Percentiles rank a stretch among this genome's conserved stretches.
phyloP scores from a whole-genome alignment of 1,140 invertebrate species.

The Drosophila leontia region DNA sequence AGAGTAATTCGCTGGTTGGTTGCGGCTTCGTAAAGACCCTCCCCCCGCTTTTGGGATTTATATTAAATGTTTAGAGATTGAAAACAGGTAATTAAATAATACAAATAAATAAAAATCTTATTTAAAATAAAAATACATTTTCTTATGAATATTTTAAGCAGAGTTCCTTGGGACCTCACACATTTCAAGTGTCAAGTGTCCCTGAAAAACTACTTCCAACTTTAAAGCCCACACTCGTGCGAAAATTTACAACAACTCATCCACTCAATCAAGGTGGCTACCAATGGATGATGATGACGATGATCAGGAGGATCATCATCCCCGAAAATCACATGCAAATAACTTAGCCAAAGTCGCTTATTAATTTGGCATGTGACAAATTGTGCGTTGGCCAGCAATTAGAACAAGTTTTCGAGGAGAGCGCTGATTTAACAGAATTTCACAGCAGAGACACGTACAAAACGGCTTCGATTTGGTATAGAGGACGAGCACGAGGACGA shows the following conservation, averaged over 20 bases:
- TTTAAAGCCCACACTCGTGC: slow-evolving; percentile 5
- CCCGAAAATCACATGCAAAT: slow-evolving; percentile 48
- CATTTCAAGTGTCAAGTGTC: slow-evolving; percentile 31
- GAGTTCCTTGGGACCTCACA: slow-evolving; percentile 19
- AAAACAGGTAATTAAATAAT: slow-evolving; percentile 41
- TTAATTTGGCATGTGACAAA: slow-evolving; percentile 83
- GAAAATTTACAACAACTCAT: slow-evolving; percentile 33
- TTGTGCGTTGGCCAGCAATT: slow-evolving; percentile 81
- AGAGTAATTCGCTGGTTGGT: slow-evolving; percentile 34
- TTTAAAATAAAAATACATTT: not conserved
- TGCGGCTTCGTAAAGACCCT: slow-evolving; percentile 30
- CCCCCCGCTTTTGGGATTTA: slow-evolving; percentile 52
- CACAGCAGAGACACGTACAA: slow-evolving; percentile 67
- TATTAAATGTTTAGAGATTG: slow-evolving; percentile 63
- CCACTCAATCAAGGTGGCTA: slow-evolving; percentile 65
- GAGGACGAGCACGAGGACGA: slow-evolving; percentile 1
- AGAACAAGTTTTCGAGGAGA: slow-evolving; percentile 62
- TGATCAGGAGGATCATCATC: not conserved
- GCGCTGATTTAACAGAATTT: slow-evolving; percentile 80
- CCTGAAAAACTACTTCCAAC: slow-evolving; percentile 24
- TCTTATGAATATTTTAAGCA: not conserved
- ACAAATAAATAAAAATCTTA: not conserved
- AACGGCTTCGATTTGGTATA: slow-evolving; percentile 64
- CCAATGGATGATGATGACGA: not conserved
- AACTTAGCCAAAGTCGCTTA: slow-evolving; percentile 51